Evolutionary conservation across 2,113 vertebrate species (phyloP).

Genomic region (Albula goreensis): DNA sequence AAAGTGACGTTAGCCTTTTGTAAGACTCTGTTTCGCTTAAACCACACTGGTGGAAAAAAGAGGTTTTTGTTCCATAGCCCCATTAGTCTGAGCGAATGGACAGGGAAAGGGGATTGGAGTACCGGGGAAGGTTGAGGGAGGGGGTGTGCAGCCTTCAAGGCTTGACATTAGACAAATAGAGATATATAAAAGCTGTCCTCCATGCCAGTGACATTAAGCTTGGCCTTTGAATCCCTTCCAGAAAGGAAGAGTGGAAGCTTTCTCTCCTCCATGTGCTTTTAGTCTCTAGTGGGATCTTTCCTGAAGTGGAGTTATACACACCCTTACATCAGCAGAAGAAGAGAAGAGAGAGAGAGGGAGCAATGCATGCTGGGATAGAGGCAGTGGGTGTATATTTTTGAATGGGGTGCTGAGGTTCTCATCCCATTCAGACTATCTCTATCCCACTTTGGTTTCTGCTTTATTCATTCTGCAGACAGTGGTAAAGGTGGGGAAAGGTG

Average conservation of each 20-base stretch:
- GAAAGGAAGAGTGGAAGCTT: too few species aligned
- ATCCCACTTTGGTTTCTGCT: neutral
- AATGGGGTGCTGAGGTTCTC: neutral
- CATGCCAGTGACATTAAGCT: too few species aligned
- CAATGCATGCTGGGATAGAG: neutral
- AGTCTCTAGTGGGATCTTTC: neutral
- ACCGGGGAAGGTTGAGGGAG: too few species aligned
- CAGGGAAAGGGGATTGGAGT: neutral
- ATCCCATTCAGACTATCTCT: neutral
- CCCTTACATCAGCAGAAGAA: neutral
- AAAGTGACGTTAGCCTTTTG: slow-evolving; percentile 55
- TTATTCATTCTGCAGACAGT: too few species aligned
- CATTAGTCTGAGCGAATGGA: slow-evolving; percentile 48
- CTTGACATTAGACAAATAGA: neutral
- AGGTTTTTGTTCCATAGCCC: slow-evolving; percentile 44
- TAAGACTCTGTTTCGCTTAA: slow-evolving; percentile 53
- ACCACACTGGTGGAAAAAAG: slow-evolving; percentile 51
- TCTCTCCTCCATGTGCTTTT: neutral
- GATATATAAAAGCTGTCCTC: neutral
- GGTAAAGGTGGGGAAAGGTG: too few species aligned
- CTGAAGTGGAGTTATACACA: neutral
- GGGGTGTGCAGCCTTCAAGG: neutral
- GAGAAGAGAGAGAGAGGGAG: neutral
- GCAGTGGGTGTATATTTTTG: neutral
- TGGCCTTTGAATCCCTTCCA: neutral